phyloP scores from a whole-genome alignment of 2,113 vertebrate genomes.

The Stictonetta naevosa region DNA sequence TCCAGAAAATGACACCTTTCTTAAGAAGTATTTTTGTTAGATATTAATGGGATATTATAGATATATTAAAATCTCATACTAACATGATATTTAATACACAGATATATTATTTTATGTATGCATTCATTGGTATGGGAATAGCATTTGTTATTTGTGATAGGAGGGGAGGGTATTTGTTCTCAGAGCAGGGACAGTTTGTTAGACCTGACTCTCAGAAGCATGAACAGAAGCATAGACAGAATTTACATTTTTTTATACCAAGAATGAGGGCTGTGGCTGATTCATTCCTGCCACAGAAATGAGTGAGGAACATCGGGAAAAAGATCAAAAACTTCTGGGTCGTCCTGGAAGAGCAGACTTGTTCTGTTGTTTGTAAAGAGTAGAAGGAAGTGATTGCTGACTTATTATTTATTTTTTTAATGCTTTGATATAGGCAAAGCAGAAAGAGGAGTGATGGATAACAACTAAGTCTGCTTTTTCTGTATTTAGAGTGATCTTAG shows the following conservation, averaged over 20 bases:
- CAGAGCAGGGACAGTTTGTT: rapidly evolving
- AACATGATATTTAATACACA: not conserved
- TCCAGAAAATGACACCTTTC: not conserved
- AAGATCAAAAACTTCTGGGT: not conserved
- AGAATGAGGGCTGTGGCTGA: not conserved
- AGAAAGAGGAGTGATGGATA: not conserved
- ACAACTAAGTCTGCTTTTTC: not conserved
- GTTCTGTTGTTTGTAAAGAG: not conserved
- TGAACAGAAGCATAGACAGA: not conserved
- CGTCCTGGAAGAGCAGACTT: not conserved
- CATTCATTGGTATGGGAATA: not conserved
- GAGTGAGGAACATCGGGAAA: not conserved
- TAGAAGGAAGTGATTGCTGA: not conserved
- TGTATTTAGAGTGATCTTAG: not conserved
- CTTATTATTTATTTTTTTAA: not conserved
- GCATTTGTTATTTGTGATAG: rapidly evolving
- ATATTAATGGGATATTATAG: not conserved
- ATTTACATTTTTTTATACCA: not conserved
- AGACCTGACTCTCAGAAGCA: not conserved
- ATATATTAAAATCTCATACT: not conserved
- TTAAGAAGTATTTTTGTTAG: not conserved
- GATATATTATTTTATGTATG: not conserved
- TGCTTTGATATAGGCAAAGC: not conserved
- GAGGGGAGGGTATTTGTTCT: not conserved
- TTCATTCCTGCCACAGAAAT: not conserved